phyloP scores from a whole-genome alignment of 2,113 vertebrate genomes.

The Ginglymostoma cirratum region DNA sequence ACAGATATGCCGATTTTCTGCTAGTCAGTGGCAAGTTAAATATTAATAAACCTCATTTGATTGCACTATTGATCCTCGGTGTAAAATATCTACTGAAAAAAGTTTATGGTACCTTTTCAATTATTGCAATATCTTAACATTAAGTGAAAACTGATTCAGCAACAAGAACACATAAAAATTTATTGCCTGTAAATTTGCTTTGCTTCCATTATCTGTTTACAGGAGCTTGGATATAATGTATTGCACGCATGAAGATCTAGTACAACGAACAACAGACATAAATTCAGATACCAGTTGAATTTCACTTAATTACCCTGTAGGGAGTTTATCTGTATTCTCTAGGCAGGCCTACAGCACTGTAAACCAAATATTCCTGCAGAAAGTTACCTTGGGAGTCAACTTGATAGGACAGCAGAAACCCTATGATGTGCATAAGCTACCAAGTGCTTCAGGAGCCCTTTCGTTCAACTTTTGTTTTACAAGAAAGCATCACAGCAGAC shows the following conservation, averaged over 20 bases:
- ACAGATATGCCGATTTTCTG: neutral
- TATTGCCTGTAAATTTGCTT: slow-evolving; percentile 41
- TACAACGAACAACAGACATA: slow-evolving; percentile 5
- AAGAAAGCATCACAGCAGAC: neutral
- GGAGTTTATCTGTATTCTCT: neutral
- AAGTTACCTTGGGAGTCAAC: neutral
- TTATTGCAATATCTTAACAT: slow-evolving; percentile 57
- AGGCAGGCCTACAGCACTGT: neutral
- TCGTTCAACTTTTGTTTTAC: neutral
- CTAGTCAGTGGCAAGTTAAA: slow-evolving; percentile 1
- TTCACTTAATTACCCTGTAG: neutral
- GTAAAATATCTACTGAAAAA: slow-evolving; percentile 40
- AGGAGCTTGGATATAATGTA: slow-evolving; percentile 28
- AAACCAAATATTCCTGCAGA: neutral
- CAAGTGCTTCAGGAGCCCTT: neutral
- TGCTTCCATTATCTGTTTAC: slow-evolving; percentile 12
- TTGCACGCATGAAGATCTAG: neutral
- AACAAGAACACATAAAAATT: slow-evolving; percentile 42
- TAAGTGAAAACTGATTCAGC: slow-evolving; percentile 56
- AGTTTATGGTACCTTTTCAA: slow-evolving; percentile 60
- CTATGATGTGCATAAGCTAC: neutral
- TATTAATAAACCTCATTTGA: slow-evolving; percentile 9
- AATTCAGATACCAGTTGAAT: slow-evolving; percentile 6
- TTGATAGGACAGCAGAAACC: neutral
- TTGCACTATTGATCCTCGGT: neutral